These are phyloP conservation scores for Wiebesia pumilae DNA, from an alignment of 1,140 invertebrate genomes.

Conservation along the genomic window DNA sequence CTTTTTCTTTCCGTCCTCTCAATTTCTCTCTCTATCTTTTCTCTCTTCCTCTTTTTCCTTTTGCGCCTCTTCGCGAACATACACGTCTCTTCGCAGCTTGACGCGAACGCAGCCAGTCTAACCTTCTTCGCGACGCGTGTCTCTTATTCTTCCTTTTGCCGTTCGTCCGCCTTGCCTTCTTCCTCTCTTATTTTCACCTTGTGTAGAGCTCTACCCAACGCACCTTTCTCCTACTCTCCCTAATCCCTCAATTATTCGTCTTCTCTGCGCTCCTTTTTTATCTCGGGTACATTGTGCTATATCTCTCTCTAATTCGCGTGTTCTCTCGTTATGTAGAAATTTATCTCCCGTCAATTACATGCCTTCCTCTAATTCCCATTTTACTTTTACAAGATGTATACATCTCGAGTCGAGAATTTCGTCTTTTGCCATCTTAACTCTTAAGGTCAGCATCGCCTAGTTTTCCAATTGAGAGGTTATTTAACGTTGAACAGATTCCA, in stretches of 20 bases:
- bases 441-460: neutral
- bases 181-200: constrained; percentile 56
- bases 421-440: neutral
- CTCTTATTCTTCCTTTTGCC: constrained; percentile 32
- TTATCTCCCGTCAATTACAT: constrained; percentile 21
- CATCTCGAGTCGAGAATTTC: neutral
- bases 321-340: constrained; percentile 25
- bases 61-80: neutral
- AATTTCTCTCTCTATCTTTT: constrained; percentile 32
- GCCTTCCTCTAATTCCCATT: constrained; percentile 29
- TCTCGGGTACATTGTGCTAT: constrained; percentile 59
- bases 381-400: neutral
- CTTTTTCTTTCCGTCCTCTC: constrained; percentile 22
- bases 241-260: constrained; percentile 48
- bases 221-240: constrained; percentile 50
- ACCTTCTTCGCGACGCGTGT: constrained; percentile 38
- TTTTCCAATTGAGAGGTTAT: neutral
- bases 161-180: constrained; percentile 41
- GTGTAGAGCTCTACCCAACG: neutral
- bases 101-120: constrained; percentile 20
- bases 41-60: neutral
- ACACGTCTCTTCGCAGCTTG: constrained; percentile 27
- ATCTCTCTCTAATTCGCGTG: constrained; percentile 20
- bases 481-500: too few relatives aligned
- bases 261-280: constrained; percentile 40